phyloP scores from a whole-genome alignment of 2,888 invertebrate genomes.

The Lasioglossum zephyrum region DNA sequence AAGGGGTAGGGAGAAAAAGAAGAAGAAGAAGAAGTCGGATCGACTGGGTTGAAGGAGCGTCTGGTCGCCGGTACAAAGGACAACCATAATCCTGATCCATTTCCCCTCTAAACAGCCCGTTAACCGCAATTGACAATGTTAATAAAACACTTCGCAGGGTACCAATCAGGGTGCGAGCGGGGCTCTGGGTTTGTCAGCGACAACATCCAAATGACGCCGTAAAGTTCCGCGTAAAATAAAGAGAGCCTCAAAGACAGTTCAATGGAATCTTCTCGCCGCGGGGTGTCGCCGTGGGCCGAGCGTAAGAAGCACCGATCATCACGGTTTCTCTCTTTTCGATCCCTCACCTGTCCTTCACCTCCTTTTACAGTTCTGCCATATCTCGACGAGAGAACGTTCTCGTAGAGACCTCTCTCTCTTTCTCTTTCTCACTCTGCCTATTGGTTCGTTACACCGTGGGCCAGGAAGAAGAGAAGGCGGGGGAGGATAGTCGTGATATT shows the following conservation, averaged over 20 bases:
- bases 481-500: slow-evolving; percentile 57
- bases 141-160: slow-evolving; percentile 37
- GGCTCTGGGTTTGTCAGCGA: slow-evolving; percentile 28
- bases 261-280: slow-evolving; percentile 44
- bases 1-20: background rate
- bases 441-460: slow-evolving; percentile 45
- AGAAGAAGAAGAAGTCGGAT: slow-evolving; percentile 1
- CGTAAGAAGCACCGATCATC: slow-evolving; percentile 37
- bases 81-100: slow-evolving; percentile 21
- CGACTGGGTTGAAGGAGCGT: background rate
- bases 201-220: slow-evolving; percentile 46
- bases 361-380: slow-evolving; percentile 61
- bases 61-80: slow-evolving; percentile 1
- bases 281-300: slow-evolving; percentile 39
- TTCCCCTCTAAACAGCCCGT: slow-evolving; percentile 17
- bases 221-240: slow-evolving; percentile 46
- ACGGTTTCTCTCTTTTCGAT: slow-evolving; percentile 33
- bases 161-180: slow-evolving; percentile 27
- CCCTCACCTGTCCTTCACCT: slow-evolving; percentile 62
- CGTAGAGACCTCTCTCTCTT: slow-evolving; percentile 17
- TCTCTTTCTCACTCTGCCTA: background rate
- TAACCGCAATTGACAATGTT: slow-evolving; percentile 40
- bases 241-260: slow-evolving; percentile 39
- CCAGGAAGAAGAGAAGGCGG: slow-evolving; percentile 8
- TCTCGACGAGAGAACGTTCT: slow-evolving; percentile 38